phyloP scores from a whole-genome alignment of 2,797 vertebrate genomes.

The Urophycis tenuis region DNA sequence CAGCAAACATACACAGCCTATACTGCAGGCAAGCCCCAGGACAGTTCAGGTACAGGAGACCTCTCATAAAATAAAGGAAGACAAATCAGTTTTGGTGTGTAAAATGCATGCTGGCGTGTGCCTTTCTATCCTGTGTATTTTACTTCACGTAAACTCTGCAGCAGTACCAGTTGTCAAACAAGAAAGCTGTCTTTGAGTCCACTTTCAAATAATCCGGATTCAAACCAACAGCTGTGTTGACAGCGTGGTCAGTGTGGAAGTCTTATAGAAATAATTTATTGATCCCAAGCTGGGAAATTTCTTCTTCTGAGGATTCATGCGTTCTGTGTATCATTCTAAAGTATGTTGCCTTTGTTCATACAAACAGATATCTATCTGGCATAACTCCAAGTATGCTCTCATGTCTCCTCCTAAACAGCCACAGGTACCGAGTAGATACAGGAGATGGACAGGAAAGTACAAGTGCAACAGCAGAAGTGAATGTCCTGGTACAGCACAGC shows the following conservation, averaged over 20 bases:
- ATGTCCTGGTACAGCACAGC: background rate
- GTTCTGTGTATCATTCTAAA: background rate
- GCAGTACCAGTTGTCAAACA: no score
- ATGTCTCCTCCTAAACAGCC: background rate
- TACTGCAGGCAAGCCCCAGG: background rate
- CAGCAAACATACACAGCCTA: no score
- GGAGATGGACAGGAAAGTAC: background rate
- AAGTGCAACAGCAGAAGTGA: background rate
- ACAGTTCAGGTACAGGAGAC: background rate
- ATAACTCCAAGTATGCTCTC: background rate
- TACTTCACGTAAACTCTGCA: no score
- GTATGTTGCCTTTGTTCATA: background rate
- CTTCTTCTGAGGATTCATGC: background rate
- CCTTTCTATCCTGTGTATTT: no score
- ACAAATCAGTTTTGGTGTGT: background rate
- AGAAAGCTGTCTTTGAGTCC: no score
- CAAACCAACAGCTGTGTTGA: no score
- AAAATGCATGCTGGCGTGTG: no score
- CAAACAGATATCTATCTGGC: background rate
- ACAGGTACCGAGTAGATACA: background rate
- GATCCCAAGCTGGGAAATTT: no score
- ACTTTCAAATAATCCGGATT: no score
- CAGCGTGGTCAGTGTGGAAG: no score
- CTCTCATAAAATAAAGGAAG: background rate
- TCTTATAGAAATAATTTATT: no score